Base-by-base conservation (phyloP, 2,888 invertebrate genomes). In the Cerceris rybyensis region DNA sequence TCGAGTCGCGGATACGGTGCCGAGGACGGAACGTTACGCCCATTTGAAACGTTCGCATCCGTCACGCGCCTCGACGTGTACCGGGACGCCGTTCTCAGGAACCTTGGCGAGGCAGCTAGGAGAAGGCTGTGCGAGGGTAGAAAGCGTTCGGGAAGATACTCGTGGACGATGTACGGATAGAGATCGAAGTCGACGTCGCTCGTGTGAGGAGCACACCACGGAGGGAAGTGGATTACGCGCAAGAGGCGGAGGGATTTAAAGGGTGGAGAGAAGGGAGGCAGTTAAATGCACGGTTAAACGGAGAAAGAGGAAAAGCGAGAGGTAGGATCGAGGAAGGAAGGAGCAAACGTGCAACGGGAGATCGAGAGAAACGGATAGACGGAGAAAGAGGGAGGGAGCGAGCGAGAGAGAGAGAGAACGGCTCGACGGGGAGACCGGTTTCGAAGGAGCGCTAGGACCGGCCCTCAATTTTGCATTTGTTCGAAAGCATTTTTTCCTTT, bases 211-310 rank as follows among this genome's bases (percentile, higher is more conserved):
- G 61, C 54, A 67, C 28, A 60, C 49, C 67, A 78, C 57, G 69
- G 61, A 73, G 81, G 60, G 79, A 82, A 75, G 74, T 71, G 58
- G 68, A 76, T 65, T 60, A 64, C 46, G 68, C 39, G 69, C 54
- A 58, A 63, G 14, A 60, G 54, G 28, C 17, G 43, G 16, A 28
- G 55, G 52, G n/a, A 42, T 14, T 11, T 6, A 4, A 41, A 60
- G 41, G 42, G 16, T 55, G 17, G 42, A 11, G 42, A 11, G 55
- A 7, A 68, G n/a, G n/a, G 43, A 43, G 9, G 11, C 4, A 61
- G 11, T 28, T 41, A 39, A 13, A n/a, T 52, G 39, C 42, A 17
- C 54, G 64, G 8, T 42, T 41, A 17, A 57, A 49, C n/a, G 46
- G 46, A 58, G 43, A 57, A 42, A 42, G 66, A 55, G 16, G 54